These are phyloP conservation scores for Atta texana DNA, from an alignment of 1,140 invertebrate species.

Conservation along the genomic window DNA sequence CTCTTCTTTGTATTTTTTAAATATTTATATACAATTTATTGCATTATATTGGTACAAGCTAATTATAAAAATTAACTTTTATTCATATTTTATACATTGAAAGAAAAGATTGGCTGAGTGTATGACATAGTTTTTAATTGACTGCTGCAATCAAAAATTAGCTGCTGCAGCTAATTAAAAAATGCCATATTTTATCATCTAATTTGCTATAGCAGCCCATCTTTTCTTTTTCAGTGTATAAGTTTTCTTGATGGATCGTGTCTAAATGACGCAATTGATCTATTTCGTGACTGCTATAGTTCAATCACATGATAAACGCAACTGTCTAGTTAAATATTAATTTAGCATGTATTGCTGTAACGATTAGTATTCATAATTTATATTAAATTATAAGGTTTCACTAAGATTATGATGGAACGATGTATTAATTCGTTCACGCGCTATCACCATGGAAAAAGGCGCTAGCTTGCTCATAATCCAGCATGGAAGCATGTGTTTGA, in stretches of 20 bases:
- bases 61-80: constrained; percentile 6
- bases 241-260: constrained; percentile 20
- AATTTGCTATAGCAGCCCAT: too few relatives aligned
- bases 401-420: constrained; percentile 47
- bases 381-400: constrained; percentile 60
- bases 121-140: too few relatives aligned
- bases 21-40: not conserved
- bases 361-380: constrained; percentile 54
- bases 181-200: too few relatives aligned
- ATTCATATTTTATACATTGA: not conserved
- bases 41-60: not conserved
- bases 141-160: too few relatives aligned
- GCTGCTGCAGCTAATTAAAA: too few relatives aligned
- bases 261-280: constrained; percentile 35
- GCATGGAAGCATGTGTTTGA: constrained; percentile 4
- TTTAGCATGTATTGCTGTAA: constrained; percentile 11
- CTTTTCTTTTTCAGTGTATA: not conserved
- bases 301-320: constrained; percentile 18
- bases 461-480: constrained; percentile 35
- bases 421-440: constrained; percentile 54
- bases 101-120: too few relatives aligned
- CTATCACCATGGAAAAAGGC: constrained; percentile 41
- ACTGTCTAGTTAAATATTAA: constrained; percentile 27
- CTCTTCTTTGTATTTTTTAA: not conserved
- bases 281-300: not conserved